These are phyloP conservation scores for Gyps fulvus DNA, from an alignment of 2,113 vertebrate species.

Conservation along the genomic window DNA sequence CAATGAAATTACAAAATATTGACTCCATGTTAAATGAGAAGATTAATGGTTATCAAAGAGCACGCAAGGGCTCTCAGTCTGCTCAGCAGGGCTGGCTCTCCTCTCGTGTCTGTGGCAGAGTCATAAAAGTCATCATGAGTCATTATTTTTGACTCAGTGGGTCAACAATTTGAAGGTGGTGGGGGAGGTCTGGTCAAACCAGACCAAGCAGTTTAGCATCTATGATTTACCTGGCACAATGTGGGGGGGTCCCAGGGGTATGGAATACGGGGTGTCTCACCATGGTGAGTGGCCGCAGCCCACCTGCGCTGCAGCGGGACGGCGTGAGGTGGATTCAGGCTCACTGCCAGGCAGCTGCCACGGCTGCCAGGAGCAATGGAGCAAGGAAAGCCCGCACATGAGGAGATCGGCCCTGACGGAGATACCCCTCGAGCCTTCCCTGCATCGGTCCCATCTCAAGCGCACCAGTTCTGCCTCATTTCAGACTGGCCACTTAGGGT, in stretches of 20 bases:
- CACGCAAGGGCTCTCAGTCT: neutral
- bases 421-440: neutral
- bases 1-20: neutral
- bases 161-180: neutral
- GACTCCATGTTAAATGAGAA: neutral
- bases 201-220: neutral
- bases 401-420: neutral
- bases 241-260: neutral
- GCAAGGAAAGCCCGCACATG: rapidly evolving
- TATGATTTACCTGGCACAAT: neutral
- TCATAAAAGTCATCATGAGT: neutral
- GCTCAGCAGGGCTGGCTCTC: neutral
- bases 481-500: neutral
- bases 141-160: neutral
- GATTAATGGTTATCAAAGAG: neutral
- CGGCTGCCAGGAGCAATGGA: neutral
- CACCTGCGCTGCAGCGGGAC: rapidly evolving
- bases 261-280: neutral
- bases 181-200: neutral
- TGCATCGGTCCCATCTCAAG: neutral
- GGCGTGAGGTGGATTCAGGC: neutral
- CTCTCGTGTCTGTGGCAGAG: neutral
- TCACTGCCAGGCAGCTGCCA: neutral
- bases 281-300: neutral
- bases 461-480: neutral